Evolutionary conservation across 2,888 invertebrate genomes (phyloP), one percentile per base, ranked within the genome.

Genomic region (Leucania comma): DNA sequence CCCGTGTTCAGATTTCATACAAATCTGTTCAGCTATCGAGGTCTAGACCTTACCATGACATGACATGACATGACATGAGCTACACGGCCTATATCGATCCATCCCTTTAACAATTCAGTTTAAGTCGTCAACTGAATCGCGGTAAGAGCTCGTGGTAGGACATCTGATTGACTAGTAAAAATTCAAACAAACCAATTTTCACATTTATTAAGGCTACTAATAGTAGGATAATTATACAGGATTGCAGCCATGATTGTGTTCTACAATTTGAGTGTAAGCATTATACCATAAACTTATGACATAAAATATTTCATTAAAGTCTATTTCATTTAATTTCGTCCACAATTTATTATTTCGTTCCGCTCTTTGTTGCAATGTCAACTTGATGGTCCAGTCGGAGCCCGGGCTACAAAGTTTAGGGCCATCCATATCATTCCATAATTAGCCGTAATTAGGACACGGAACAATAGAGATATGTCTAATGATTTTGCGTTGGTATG

Each of bases 271-370:
- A 14, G n/a, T 48, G 17, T n/a, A 46, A 64, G 8, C 26, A 17
- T 6, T n/a, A 4, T 10, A 59, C 20, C n/a, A 26, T 50, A 56
- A 56, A 32, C 42, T 26, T 24, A 46, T 2, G 2, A 29, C n/a
- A 38, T 54, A 46, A 59, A 24, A 38, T 29, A 53, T 53, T 75
- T 54, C 22, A 59, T 63, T 20, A 32, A 0, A 38, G 51, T 29
- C 50, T n/a, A 54, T 42, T 70, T 58, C 38, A 59, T 77, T 62
- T 58, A 42, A 76, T 73, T 60, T 75, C 48, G 32, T 38, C 26
- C 17, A 70, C 62, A 70, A 70, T 59, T 59, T 63, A 62, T 54
- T 59, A 63, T 77, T 70, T 59, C 32, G 54, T 50, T 12, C 9
- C 14, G 56, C 29, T 29, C 60, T 64, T 60, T 65, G 72, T 78